Percentiles rank a stretch among this genome's conserved stretches.
Evolutionary conservation across 2,888 invertebrate genomes (phyloP).

Genomic region (Mythimna pallens): DNA sequence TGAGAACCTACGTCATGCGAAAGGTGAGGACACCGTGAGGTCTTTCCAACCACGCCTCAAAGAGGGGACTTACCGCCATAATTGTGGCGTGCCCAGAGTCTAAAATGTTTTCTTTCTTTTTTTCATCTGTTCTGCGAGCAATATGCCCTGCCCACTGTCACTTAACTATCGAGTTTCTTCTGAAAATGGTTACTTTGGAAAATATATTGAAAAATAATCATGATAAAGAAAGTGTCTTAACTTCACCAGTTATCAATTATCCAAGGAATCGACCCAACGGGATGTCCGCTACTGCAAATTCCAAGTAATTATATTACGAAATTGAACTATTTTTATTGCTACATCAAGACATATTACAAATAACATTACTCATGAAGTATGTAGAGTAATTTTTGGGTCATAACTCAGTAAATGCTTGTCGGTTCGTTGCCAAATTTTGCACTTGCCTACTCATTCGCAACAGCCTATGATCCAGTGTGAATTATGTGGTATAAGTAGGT

Average conservation of each 20-base stretch:
- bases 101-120: no score
- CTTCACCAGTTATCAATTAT: background rate
- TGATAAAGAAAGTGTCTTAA: background rate
- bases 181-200: background rate
- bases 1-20: no score
- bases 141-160: no score
- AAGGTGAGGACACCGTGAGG: no score
- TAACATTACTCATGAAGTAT: constrained; percentile 13
- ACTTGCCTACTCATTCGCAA: constrained; percentile 7
- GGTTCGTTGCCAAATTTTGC: constrained; percentile 41
- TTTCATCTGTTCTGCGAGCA: no score
- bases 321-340: constrained; percentile 42
- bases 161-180: no score
- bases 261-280: background rate
- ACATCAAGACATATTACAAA: constrained; percentile 27
- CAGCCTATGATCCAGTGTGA: constrained; percentile 32
- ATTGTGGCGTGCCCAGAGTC: no score
- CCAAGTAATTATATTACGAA: constrained; percentile 27
- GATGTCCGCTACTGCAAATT: constrained; percentile 38
- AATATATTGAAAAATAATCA: background rate
- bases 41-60: no score
- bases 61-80: no score
- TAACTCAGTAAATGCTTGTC: constrained; percentile 19
- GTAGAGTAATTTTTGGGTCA: constrained; percentile 28
- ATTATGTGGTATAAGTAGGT: background rate